Percentiles rank a stretch among this genome's conserved stretches.
Conservation (phyloP, 64 coral and sea anemone genomes). For the Porites lutea region DNA sequence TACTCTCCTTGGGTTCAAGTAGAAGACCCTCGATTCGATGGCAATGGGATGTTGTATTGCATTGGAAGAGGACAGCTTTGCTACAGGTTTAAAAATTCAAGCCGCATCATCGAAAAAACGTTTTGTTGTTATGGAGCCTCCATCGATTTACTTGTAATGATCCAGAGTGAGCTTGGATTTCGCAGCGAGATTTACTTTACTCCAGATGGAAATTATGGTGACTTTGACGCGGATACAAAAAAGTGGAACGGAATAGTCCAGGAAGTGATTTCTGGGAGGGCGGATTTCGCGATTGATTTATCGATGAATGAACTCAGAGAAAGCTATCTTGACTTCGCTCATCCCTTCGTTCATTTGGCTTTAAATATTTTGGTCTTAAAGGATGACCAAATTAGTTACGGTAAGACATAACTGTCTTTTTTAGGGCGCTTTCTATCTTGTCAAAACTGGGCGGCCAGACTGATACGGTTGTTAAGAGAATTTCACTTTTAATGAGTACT, state of each 20-base stretch:
- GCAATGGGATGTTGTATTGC: neutral
- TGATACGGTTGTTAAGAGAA: too few relatives aligned
- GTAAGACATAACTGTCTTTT: neutral
- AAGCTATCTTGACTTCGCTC: constrained; percentile 35
- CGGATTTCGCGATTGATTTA: constrained; percentile 26
- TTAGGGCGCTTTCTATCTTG: neutral
- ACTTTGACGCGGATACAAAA: neutral
- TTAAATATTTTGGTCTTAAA: constrained; percentile 56
- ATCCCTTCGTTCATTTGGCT: constrained; percentile 33
- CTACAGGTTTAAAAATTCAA: constrained; percentile 34
- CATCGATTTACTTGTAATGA: constrained; percentile 57
- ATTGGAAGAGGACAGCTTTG: constrained; percentile 27
- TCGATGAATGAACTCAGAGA: neutral
- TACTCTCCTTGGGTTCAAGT: constrained; percentile 39
- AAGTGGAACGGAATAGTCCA: constrained; percentile 51
- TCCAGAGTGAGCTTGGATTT: constrained; percentile 53
- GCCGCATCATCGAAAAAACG: neutral
- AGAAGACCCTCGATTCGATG: constrained; percentile 6
- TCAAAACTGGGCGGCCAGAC: too few relatives aligned
- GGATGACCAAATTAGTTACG: neutral
- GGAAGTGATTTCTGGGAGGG: constrained; percentile 12
- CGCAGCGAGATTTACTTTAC: constrained; percentile 47
- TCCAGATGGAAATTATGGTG: constrained; percentile 41
- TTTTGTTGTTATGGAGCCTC: constrained; percentile 41
- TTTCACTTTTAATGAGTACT: too few relatives aligned